Conservation (phyloP, 2,113 vertebrate species). For the Elephas maximus region DNA sequence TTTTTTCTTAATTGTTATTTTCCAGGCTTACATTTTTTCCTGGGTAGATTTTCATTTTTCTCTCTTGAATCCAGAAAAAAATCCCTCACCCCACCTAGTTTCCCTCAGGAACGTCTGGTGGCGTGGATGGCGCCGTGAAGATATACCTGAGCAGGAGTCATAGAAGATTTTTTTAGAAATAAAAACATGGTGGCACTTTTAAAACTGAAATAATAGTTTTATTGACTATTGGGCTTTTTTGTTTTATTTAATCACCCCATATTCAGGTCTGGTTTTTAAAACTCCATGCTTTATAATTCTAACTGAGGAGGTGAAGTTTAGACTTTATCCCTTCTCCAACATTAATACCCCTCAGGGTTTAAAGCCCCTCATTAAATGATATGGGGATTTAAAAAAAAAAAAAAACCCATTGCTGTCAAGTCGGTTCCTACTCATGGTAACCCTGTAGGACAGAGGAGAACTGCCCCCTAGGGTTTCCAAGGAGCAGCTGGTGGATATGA, state of each 20-base stretch:
- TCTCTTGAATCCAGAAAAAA: neutral
- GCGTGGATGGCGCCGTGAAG: neutral
- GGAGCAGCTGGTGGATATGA: neutral
- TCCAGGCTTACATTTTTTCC: neutral
- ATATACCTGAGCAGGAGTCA: neutral
- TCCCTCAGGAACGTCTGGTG: neutral
- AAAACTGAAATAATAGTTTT: neutral
- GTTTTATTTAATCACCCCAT: neutral
- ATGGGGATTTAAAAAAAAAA: neutral
- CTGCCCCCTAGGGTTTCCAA: neutral
- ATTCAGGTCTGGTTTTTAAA: constrained; percentile 27
- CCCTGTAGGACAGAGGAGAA: neutral
- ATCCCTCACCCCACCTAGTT: neutral
- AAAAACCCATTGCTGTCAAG: neutral
- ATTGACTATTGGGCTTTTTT: neutral
- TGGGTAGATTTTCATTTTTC: neutral
- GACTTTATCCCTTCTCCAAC: neutral
- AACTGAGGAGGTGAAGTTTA: neutral
- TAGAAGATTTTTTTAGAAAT: neutral
- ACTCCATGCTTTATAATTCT: neutral
- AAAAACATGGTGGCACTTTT: neutral
- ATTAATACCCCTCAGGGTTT: neutral
- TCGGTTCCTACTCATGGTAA: neutral
- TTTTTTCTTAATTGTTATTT: neutral
- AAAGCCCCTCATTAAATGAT: neutral